Evolutionary conservation across 2,888 invertebrate genomes (phyloP).

Genomic region (Trissolcus brochymenae): DNA sequence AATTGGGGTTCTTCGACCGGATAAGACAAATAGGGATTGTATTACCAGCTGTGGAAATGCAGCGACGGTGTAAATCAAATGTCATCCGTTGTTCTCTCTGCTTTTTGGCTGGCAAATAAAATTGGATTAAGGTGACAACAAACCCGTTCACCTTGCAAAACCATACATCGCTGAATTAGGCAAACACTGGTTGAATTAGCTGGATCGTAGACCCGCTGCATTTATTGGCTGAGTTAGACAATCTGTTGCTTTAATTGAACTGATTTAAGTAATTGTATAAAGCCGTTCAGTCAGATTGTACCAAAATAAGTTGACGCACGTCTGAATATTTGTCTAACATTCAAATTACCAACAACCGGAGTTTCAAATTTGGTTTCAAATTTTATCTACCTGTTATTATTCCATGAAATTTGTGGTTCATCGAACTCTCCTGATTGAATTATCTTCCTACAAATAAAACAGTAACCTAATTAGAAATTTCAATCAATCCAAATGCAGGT

Average conservation of each 20-base stretch:
- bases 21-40: conserved; percentile 41
- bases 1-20: conserved; percentile 33
- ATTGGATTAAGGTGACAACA: conserved; percentile 41
- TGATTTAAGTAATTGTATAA: conserved; percentile 35
- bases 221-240: conserved; percentile 42
- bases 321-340: no score
- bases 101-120: conserved; percentile 26
- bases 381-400: no score
- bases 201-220: conserved; percentile 28
- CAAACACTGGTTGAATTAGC: conserved; percentile 41
- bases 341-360: no score
- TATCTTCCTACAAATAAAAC: no score
- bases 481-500: no score
- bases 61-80: conserved; percentile 27
- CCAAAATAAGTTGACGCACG: conserved; percentile 4
- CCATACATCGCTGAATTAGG: conserved; percentile 42
- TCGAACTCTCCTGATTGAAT: no score
- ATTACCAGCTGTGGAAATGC: conserved; percentile 29
- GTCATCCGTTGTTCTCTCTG: conserved; percentile 17
- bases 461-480: no score
- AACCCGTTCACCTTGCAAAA: conserved; percentile 1
- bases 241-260: conserved; percentile 46
- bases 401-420: no score
- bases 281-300: conserved; percentile 6
- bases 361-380: no score